Percentiles rank a stretch among this genome's conserved stretches.
phyloP scores from a whole-genome alignment of 2,888 invertebrate genomes.

The Sinotaia quadrata region DNA sequence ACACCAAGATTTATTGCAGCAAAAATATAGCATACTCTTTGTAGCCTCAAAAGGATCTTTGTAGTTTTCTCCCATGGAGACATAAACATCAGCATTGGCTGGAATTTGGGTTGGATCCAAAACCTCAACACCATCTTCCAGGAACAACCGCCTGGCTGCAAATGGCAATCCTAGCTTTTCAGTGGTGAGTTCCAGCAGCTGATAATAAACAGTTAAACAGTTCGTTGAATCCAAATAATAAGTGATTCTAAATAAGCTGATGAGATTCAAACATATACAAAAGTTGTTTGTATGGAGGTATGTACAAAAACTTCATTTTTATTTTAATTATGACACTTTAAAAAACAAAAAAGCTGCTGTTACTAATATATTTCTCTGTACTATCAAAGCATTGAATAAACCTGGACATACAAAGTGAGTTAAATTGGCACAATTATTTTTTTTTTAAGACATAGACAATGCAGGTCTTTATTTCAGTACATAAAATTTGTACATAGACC shows the following conservation, averaged over 20 bases:
- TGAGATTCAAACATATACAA: not conserved
- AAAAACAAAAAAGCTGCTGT: no score
- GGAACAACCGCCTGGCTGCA: conserved; percentile 70
- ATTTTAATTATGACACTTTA: no score
- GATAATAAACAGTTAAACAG: conserved; percentile 30
- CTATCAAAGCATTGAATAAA: no score
- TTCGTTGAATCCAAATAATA: not conserved
- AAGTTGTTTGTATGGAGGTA: no score
- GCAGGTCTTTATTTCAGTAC: no score
- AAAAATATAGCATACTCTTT: conserved; percentile 63
- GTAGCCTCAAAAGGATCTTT: conserved; percentile 64
- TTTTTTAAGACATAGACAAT: no score
- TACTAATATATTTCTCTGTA: no score
- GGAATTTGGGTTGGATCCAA: conserved; percentile 62
- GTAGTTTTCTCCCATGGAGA: conserved; percentile 69
- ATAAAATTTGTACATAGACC: no score
- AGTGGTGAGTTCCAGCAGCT: conserved; percentile 70
- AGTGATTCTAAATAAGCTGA: not conserved
- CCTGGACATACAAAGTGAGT: no score
- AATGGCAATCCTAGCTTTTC: conserved; percentile 65
- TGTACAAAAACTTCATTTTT: no score
- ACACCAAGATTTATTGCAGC: no score
- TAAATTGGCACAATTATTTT: no score
- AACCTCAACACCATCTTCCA: conserved; percentile 69
- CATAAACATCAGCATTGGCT: conserved; percentile 63